These are phyloP conservation scores for Phorcus lineatus DNA, from an alignment of 2,888 invertebrate genomes.

Conservation along the genomic window DNA sequence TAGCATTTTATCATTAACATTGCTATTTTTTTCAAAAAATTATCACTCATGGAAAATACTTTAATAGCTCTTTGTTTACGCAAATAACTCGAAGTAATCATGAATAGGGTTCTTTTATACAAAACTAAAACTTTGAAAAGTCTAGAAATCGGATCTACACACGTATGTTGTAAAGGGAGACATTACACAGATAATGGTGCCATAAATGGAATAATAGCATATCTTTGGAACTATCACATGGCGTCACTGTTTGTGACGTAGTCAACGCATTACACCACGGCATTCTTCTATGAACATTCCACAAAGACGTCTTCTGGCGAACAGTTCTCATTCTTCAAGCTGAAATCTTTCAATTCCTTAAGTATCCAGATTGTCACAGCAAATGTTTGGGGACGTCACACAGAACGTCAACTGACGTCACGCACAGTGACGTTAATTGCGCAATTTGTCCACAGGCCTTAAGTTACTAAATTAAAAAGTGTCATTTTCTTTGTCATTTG, in stretches of 20 bases:
- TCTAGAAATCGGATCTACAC: neutral
- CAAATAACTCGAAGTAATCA: neutral
- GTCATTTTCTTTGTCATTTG: too few relatives aligned
- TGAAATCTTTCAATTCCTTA: too few relatives aligned
- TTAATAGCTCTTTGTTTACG: neutral
- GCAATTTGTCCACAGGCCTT: too few relatives aligned
- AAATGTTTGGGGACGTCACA: too few relatives aligned
- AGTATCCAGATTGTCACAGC: too few relatives aligned
- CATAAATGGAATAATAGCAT: neutral
- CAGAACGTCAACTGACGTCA: too few relatives aligned
- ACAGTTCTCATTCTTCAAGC: neutral
- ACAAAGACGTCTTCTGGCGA: neutral
- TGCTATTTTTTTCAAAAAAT: constrained; percentile 6
- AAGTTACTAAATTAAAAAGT: too few relatives aligned
- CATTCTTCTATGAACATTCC: neutral
- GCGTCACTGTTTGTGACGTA: neutral
- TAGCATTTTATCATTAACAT: neutral
- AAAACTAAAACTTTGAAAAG: neutral
- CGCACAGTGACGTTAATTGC: too few relatives aligned
- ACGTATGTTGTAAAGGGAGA: neutral
- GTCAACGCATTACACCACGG: neutral
- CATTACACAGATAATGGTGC: neutral
- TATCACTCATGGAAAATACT: constrained; percentile 6
- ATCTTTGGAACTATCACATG: neutral
- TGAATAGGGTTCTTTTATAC: neutral